Conservation (phyloP, 2,888 invertebrate genomes). For the Ectropis crepuscularia region DNA sequence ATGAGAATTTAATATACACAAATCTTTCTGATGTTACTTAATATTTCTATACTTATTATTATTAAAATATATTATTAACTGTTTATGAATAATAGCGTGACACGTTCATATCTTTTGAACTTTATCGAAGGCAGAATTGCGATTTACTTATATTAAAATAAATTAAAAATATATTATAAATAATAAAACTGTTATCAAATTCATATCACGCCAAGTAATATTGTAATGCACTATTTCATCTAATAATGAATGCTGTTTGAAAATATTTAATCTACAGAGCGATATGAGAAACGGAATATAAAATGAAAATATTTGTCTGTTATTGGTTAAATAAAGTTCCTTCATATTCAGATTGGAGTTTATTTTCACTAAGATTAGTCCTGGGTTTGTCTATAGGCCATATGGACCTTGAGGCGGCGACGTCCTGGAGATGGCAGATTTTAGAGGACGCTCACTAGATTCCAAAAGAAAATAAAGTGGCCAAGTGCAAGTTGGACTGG, state of each 20-base stretch:
- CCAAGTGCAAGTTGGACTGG: no score
- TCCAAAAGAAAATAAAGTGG: no score
- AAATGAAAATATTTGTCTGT: slow-evolving; percentile 64
- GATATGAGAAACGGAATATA: slow-evolving; percentile 58
- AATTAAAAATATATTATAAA: slow-evolving; percentile 52
- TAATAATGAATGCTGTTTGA: slow-evolving; percentile 60
- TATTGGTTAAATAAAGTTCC: slow-evolving; percentile 83
- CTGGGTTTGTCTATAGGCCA: not conserved
- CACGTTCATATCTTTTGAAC: slow-evolving; percentile 67
- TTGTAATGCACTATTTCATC: slow-evolving; percentile 72
- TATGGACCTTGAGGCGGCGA: not conserved
- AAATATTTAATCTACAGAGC: slow-evolving; percentile 54
- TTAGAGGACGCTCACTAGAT: no score
- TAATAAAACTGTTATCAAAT: slow-evolving; percentile 57
- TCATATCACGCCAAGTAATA: slow-evolving; percentile 72
- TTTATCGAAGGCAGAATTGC: slow-evolving; percentile 64
- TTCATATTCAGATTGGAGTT: slow-evolving; percentile 63
- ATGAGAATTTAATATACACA: slow-evolving; percentile 71
- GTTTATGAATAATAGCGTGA: slow-evolving; percentile 67
- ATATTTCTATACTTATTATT: slow-evolving; percentile 60
- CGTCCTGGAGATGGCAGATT: no score
- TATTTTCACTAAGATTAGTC: slow-evolving; percentile 27
- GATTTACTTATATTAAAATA: slow-evolving; percentile 44
- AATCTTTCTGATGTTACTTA: slow-evolving; percentile 66
- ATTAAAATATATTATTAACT: slow-evolving; percentile 42